Percentiles rank a stretch among this genome's conserved stretches.
Conservation (phyloP, 2,888 invertebrate species). For the Panzeria rudis region DNA sequence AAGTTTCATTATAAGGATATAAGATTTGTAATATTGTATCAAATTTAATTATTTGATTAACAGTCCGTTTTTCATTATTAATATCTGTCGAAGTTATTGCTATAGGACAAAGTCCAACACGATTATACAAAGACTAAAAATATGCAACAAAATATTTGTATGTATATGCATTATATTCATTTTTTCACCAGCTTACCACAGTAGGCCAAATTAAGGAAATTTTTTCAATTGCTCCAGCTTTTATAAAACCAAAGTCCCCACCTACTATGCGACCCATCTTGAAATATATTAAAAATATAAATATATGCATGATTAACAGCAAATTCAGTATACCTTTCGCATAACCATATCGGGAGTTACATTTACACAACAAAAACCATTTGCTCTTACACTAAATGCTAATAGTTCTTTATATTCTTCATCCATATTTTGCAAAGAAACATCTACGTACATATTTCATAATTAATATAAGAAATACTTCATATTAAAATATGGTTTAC, state of each 20-base stretch:
- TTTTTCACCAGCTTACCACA: slow-evolving; percentile 75
- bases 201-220: slow-evolving; percentile 82
- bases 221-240: slow-evolving; percentile 76
- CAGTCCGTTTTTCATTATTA: slow-evolving; percentile 72
- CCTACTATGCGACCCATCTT: slow-evolving; percentile 79
- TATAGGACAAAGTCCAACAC: slow-evolving; percentile 80
- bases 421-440: slow-evolving; percentile 76
- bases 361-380: slow-evolving; percentile 78
- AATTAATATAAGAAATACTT: background rate
- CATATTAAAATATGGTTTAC: slow-evolving; percentile 73
- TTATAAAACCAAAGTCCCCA: slow-evolving; percentile 80
- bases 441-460: slow-evolving; percentile 75
- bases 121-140: slow-evolving; percentile 80
- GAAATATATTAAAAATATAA: background rate
- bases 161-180: background rate
- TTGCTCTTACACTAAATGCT: slow-evolving; percentile 76
- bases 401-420: slow-evolving; percentile 75
- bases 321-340: slow-evolving; percentile 69
- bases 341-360: slow-evolving; percentile 70
- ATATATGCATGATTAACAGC: background rate
- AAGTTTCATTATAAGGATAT: slow-evolving; percentile 75
- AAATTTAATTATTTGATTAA: slow-evolving; percentile 76
- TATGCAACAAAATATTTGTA: slow-evolving; percentile 2
- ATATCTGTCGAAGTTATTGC: slow-evolving; percentile 75
- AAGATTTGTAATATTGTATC: slow-evolving; percentile 79